Conservation (phyloP, 2,888 invertebrate species). For the Drosophila cognata region DNA sequence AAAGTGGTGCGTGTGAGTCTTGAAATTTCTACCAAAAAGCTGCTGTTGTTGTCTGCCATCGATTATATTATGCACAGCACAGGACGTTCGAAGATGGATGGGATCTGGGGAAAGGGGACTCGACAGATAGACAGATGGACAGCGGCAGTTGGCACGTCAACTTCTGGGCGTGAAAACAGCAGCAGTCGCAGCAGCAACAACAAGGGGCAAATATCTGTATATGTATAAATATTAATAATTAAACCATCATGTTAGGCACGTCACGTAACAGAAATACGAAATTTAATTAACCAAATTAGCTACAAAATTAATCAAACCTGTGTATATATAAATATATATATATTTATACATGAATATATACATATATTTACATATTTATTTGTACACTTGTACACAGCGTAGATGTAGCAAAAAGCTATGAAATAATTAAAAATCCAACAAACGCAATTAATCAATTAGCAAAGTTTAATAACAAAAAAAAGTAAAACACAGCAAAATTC, state of each 20-base stretch:
- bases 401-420: conserved; percentile 13
- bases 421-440: conserved; percentile 35
- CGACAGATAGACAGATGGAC: conserved; percentile 35
- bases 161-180: conserved; percentile 65
- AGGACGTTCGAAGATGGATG: conserved; percentile 24
- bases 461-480: conserved; percentile 24
- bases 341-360: not conserved
- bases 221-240: conserved; percentile 65
- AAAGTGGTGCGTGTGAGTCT: conserved; percentile 46
- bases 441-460: conserved; percentile 61
- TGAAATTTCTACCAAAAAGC: conserved; percentile 36
- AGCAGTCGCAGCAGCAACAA: conserved; percentile 15
- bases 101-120: conserved; percentile 6
- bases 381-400: not conserved
- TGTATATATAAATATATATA: not conserved
- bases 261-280: conserved; percentile 72
- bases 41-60: conserved; percentile 54
- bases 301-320: conserved; percentile 54
- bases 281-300: conserved; percentile 75
- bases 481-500: not conserved
- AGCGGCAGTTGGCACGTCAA: conserved; percentile 67
- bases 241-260: conserved; percentile 55
- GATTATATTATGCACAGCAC: conserved; percentile 65
- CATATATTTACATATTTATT: not conserved
- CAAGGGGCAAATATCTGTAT: conserved; percentile 2